Percentiles rank a stretch among this genome's conserved stretches.
Evolutionary conservation across 2,113 vertebrate genomes (phyloP).

Genomic region (Vimba vimba): DNA sequence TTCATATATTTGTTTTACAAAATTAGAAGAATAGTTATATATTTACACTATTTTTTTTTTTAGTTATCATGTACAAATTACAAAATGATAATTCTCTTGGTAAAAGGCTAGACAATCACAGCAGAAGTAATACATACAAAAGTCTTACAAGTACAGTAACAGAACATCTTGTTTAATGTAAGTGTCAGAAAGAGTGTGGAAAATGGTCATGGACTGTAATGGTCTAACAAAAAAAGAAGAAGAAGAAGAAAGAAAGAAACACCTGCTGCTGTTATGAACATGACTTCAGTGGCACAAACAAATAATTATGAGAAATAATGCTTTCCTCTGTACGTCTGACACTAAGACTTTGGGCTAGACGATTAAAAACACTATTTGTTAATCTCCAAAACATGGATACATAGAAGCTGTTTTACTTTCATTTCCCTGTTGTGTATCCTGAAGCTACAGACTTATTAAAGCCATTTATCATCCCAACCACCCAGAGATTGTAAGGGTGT

Average conservation of each 20-base stretch:
- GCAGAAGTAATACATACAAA: neutral
- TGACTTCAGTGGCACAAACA: neutral
- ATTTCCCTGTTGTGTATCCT: conserved; percentile 62
- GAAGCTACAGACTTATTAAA: conserved; percentile 72
- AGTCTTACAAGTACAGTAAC: neutral
- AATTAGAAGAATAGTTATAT: too few species aligned
- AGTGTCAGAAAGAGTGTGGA: neutral
- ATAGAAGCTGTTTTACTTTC: conserved; percentile 67
- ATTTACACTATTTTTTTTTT: neutral
- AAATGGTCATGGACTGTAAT: neutral
- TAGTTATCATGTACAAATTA: neutral
- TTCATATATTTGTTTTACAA: too few species aligned
- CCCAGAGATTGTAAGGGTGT: conserved; percentile 38
- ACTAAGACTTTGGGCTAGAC: conserved; percentile 58
- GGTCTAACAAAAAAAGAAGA: neutral
- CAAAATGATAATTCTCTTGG: neutral
- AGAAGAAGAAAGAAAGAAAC: too few species aligned
- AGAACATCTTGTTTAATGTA: neutral
- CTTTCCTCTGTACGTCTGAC: neutral
- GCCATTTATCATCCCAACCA: conserved; percentile 66
- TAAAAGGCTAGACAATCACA: neutral
- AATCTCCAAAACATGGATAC: conserved; percentile 60
- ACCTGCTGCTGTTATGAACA: neutral
- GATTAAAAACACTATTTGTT: conserved; percentile 62
- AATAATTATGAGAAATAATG: conserved; percentile 12